These are phyloP conservation scores for Sciurus vulgaris DNA, from an alignment of 2,797 vertebrate species.

Conservation along the genomic window DNA sequence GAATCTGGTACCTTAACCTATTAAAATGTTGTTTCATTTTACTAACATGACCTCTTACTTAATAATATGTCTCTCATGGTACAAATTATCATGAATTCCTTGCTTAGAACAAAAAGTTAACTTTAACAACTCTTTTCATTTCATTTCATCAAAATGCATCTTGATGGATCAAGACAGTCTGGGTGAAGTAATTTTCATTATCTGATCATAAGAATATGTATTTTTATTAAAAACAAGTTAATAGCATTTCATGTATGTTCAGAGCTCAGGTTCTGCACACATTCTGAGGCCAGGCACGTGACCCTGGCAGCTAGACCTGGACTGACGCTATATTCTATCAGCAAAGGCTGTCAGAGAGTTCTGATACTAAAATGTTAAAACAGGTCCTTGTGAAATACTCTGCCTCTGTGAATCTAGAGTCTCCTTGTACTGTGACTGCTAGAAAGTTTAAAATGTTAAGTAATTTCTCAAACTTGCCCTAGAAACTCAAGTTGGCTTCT, in stretches of 20 bases:
- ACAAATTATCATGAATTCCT: conserved; percentile 83
- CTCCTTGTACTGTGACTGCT: conserved; percentile 51
- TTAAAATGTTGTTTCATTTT: conserved; percentile 57
- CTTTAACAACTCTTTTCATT: conserved; percentile 86
- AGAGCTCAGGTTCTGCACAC: conserved; percentile 26
- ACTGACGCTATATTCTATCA: conserved; percentile 34
- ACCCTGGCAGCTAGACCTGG: neutral
- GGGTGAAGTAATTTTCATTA: conserved; percentile 84
- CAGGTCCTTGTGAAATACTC: conserved; percentile 72
- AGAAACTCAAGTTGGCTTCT: conserved; percentile 87
- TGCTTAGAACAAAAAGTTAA: conserved; percentile 83
- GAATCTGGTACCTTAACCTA: neutral
- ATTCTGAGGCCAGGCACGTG: neutral
- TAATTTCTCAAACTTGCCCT: conserved; percentile 85
- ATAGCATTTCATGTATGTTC: conserved; percentile 48
- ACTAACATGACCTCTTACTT: conserved; percentile 81
- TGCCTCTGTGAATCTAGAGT: conserved; percentile 53
- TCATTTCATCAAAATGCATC: conserved; percentile 84
- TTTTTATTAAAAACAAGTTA: conserved; percentile 76
- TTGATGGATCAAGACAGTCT: conserved; percentile 83
- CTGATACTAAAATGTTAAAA: conserved; percentile 36
- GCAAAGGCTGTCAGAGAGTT: conserved; percentile 30
- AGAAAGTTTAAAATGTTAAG: conserved; percentile 85
- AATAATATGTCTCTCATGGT: conserved; percentile 76
- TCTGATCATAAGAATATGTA: conserved; percentile 78